Evolutionary conservation across 1,140 invertebrate genomes (phyloP), one percentile per base, ranked within the genome.

Genomic region (Orchesella cincta): DNA sequence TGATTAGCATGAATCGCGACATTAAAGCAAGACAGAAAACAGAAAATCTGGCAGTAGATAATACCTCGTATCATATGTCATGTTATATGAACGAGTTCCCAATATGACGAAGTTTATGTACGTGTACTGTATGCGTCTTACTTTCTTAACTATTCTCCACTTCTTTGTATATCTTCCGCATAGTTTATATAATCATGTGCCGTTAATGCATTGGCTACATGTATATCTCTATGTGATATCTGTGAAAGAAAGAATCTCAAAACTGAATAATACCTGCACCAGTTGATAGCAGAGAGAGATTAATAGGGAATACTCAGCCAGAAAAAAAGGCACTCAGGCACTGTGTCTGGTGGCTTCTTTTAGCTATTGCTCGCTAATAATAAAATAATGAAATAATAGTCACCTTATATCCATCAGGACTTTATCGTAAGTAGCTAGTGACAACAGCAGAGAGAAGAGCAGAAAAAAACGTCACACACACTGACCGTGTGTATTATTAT

Each of bases 351-450:
- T 57, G 54, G 54, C 54, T 57, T 67, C 26, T 67, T 67, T 26
- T 23, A 29, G 62, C 62, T 33, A 67, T n/a, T 67, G 62, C 62
- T 33, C 26, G 33, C 29, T 67, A 67, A 67, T 67, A 67, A 67
- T 67, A 67, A 67, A 67, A 67, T 67, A 67, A 67, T 33, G 62
- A 67, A 67, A 67, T 67, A 67, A 67, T 67, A 67, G 62, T 67
- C 62, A 67, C 62, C 62, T 67, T 67, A 67, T 67, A 67, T 67
- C 2, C n/a, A 26, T n/a, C n/a, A n/a, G n/a, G n/a, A n/a, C n/a
- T n/a, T n/a, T n/a, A n/a, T n/a, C n/a, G n/a, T n/a, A n/a, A 67
- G 33, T 67, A 67, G 29, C 62, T 29, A 67, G 62, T 12, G 14
- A 57, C 8, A n/a, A n/a, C n/a, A n/a, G n/a, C n/a, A 57, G 54